phyloP scores from a whole-genome alignment of 2,113 vertebrate species.

The Zeus faber region DNA sequence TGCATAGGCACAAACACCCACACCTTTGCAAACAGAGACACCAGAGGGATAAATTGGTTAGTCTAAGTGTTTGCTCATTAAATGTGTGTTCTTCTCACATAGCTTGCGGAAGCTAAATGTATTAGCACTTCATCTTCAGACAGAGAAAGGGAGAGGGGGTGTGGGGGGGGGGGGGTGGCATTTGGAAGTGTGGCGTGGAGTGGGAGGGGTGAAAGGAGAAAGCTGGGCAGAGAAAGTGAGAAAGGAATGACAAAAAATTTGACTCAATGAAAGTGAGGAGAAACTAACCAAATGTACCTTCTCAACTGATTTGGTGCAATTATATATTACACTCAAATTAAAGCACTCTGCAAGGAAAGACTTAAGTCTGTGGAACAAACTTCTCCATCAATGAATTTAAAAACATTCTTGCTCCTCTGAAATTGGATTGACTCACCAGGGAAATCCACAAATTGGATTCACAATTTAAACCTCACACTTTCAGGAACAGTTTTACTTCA shows the following conservation, averaged over 20 bases:
- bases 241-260: background rate
- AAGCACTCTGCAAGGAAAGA: slow-evolving; percentile 1
- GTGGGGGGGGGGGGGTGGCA: background rate
- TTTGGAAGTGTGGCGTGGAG: slow-evolving; percentile 16
- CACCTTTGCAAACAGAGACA: slow-evolving; percentile 22
- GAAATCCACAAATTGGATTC: too few relatives aligned
- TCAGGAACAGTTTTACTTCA: too few relatives aligned
- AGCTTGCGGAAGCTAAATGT: slow-evolving; percentile 50
- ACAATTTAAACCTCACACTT: too few relatives aligned
- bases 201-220: slow-evolving; percentile 18
- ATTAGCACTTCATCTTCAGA: slow-evolving; percentile 54
- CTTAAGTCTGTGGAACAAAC: background rate
- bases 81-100: slow-evolving; percentile 48
- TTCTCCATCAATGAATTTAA: slow-evolving; percentile 13
- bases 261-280: background rate
- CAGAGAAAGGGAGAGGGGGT: slow-evolving; percentile 20
- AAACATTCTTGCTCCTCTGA: background rate
- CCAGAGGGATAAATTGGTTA: slow-evolving; percentile 43
- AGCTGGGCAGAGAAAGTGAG: background rate
- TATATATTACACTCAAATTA: background rate
- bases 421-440: too few relatives aligned
- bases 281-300: slow-evolving; percentile 12
- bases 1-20: background rate
- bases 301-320: slow-evolving; percentile 6
- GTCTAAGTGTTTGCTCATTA: slow-evolving; percentile 49